Base-by-base conservation (phyloP, 2,113 vertebrate genomes). In the Misgurnus anguillicaudatus region DNA sequence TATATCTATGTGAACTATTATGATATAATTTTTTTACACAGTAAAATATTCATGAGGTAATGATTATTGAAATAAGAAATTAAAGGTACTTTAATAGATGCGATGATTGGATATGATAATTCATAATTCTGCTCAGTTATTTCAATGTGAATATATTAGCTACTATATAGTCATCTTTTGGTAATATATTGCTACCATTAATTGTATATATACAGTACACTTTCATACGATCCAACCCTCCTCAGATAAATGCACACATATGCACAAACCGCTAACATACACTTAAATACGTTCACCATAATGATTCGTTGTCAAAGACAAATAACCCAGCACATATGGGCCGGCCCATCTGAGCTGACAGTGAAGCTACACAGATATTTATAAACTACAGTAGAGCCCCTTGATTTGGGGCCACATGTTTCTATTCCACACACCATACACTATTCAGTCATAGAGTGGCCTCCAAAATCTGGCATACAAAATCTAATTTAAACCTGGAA, bases 351-450 rank as follows among this genome's bases (percentile, higher is more conserved):
- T 86, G 87, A 86, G 77, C 84, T 79, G 80, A 77, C 87, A 80
- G 68, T 66, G 24, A 85, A 86, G 82, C 85, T 83, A 76, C 84
- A 75, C 80, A 86, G 90, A 91, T 91, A 91, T 93, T 91, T 91
- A 90, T 89, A 93, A 90, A 91, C 83, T 86, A 80, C 85, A 89
- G 83, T 86, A 75, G 82, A 87, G 82, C 84, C 81, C 84, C 86
- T 87, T 88, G 88, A 89, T 90, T 87, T 87, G 89, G 73, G 80
- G 87, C 87, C 91, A 91, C 89, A 90, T 90, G 90, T 90, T 93
- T 91, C 84, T 90, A 84, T 86, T 90, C 88, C 57, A 77, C 67
- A 77, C 73, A 71, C 74, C 48, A 71, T 55, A 48, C 74, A 42
- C 73, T 60, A 80, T 83, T 80, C 79, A 17, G 16, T 6, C 51